phyloP scores from a whole-genome alignment of 2,113 vertebrate genomes.

The Podocnemis expansa region DNA sequence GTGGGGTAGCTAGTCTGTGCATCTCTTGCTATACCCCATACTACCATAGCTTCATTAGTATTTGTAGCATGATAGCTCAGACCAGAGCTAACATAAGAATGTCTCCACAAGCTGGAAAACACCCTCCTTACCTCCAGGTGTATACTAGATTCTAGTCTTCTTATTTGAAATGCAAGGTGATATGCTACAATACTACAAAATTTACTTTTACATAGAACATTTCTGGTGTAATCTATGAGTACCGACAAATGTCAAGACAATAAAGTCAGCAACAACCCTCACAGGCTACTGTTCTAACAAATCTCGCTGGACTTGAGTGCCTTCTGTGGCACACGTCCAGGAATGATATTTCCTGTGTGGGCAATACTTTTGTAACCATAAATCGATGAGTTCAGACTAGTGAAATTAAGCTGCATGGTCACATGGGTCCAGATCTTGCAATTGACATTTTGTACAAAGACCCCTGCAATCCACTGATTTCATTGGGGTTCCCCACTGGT shows the following conservation, averaged over 20 bases:
- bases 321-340: background rate
- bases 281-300: background rate
- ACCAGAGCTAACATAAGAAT: background rate
- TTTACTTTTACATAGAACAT: background rate
- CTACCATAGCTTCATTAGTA: background rate
- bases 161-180: background rate
- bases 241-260: background rate
- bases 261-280: background rate
- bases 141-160: background rate
- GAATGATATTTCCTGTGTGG: background rate
- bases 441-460: background rate
- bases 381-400: background rate
- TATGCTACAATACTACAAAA: background rate
- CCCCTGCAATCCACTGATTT: background rate
- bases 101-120: background rate
- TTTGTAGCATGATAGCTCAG: background rate
- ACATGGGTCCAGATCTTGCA: background rate
- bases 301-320: background rate
- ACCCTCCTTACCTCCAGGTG: background rate
- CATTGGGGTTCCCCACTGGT: background rate
- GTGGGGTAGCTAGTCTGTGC: background rate
- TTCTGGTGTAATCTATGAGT: background rate
- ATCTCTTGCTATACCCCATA: background rate
- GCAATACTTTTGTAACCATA: background rate
- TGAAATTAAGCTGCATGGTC: background rate